A percentile compares a stretch with the other conserved stretches of the same genome.
These are phyloP conservation scores for Apis laboriosa DNA, from an alignment of 1,140 invertebrate species.

Conservation along the genomic window DNA sequence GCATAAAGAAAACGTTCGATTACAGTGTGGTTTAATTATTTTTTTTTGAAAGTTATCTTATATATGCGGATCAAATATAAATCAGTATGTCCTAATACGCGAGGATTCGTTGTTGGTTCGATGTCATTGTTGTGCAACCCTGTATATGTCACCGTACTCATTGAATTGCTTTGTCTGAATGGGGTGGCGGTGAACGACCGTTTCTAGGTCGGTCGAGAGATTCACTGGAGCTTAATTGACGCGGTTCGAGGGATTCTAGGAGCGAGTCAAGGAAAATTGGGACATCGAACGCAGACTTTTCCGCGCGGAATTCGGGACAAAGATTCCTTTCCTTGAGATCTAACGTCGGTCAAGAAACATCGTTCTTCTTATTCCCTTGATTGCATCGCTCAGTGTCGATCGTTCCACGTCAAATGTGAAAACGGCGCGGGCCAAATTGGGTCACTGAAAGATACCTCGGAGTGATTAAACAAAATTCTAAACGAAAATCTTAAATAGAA, in stretches of 20 bases:
- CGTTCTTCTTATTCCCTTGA: background rate
- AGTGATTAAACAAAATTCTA: background rate
- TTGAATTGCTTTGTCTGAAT: conserved; percentile 31
- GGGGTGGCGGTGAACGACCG: conserved; percentile 41
- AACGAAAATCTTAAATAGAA: background rate
- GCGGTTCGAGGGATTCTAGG: conserved; percentile 26
- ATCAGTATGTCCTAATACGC: background rate
- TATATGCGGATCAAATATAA: no score
- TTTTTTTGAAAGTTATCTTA: no score
- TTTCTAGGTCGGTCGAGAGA: conserved; percentile 36
- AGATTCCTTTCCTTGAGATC: background rate
- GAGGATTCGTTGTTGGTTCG: background rate
- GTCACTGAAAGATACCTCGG: conserved; percentile 5
- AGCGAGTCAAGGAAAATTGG: conserved; percentile 18
- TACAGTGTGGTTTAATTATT: background rate
- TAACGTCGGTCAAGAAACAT: background rate
- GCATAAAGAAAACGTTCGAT: conserved; percentile 67
- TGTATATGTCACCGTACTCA: background rate
- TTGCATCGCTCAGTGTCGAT: background rate
- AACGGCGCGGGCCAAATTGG: background rate
- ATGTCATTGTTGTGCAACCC: background rate
- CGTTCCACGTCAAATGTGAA: conserved; percentile 5
- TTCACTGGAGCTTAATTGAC: conserved; percentile 12
- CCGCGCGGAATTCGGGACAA: background rate
- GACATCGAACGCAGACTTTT: background rate